Conservation (phyloP, 2,797 vertebrate genomes). For the Chiroxiphia lanceolata region DNA sequence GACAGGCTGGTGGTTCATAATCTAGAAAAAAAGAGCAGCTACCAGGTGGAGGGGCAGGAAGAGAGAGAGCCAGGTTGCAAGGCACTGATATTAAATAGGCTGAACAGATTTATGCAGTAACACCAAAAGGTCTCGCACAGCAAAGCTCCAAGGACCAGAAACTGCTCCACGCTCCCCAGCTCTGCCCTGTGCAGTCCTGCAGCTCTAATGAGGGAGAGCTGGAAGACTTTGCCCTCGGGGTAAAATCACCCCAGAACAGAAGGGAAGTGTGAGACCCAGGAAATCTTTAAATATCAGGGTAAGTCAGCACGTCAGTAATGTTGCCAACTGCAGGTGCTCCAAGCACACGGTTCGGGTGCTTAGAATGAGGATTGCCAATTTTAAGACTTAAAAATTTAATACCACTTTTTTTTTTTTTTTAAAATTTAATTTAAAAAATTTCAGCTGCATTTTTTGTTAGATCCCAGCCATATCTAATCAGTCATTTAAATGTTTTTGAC, state of each 20-base stretch:
- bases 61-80: not conserved
- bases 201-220: not conserved
- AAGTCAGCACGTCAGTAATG: not conserved
- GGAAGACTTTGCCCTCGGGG: not conserved
- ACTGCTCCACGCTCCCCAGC: not conserved
- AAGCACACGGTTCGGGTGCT: not conserved
- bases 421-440: not conserved
- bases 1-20: not conserved
- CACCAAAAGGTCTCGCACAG: not conserved
- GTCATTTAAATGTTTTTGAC: not conserved
- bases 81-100: not conserved
- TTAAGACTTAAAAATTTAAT: not conserved
- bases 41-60: not conserved
- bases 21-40: not conserved
- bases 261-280: not conserved
- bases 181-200: not conserved
- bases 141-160: not conserved
- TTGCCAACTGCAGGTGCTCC: not conserved
- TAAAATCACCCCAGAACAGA: not conserved
- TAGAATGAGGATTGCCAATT: not conserved
- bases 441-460: not conserved
- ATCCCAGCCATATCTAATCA: not conserved
- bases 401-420: accelerated
- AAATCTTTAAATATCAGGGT: not conserved
- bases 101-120: not conserved